Percentiles rank a stretch among this genome's conserved stretches.
phyloP scores from a whole-genome alignment of 2,888 invertebrate species.

The Drosophila anomelani region DNA sequence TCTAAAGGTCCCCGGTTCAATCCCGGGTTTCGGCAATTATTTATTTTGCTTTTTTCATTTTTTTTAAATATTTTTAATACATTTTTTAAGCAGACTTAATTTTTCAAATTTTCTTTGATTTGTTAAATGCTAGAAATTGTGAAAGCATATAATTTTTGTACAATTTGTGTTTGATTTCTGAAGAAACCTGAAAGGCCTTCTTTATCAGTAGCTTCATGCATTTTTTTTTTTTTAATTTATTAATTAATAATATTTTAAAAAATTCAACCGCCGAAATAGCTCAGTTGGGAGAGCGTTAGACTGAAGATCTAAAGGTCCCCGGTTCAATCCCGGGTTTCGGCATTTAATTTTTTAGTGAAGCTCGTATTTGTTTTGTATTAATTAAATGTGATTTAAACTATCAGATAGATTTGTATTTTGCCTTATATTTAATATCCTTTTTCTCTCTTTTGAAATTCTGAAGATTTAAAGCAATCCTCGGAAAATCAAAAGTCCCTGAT shows the following conservation, averaged over 20 bases:
- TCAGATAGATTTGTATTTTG: not conserved
- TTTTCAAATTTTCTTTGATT: too few species aligned
- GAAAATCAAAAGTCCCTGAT: too few species aligned
- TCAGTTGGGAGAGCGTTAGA: conserved; percentile 93
- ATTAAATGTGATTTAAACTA: not conserved
- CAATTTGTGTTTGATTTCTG: not conserved
- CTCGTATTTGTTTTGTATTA: not conserved
- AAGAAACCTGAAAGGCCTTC: not conserved
- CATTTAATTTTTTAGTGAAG: conserved; percentile 73
- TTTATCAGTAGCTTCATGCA: not conserved
- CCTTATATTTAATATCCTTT: not conserved
- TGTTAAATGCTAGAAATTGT: not conserved
- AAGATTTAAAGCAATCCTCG: not conserved
- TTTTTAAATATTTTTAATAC: too few species aligned
- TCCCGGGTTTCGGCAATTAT: conserved; percentile 89
- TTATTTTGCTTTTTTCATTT: too few species aligned
- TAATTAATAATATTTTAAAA: conserved; percentile 1
- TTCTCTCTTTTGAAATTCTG: not conserved
- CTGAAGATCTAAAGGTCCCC: conserved; percentile 90
- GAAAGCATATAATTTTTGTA: not conserved
- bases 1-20: conserved; percentile 90
- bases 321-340: conserved; percentile 91
- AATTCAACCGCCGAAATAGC: conserved; percentile 89
- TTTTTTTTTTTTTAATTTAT: too few species aligned
- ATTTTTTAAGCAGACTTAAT: not conserved